These are phyloP conservation scores for Melanogrammus aeglefinus DNA, from an alignment of 2,797 vertebrate species.

Conservation along the genomic window DNA sequence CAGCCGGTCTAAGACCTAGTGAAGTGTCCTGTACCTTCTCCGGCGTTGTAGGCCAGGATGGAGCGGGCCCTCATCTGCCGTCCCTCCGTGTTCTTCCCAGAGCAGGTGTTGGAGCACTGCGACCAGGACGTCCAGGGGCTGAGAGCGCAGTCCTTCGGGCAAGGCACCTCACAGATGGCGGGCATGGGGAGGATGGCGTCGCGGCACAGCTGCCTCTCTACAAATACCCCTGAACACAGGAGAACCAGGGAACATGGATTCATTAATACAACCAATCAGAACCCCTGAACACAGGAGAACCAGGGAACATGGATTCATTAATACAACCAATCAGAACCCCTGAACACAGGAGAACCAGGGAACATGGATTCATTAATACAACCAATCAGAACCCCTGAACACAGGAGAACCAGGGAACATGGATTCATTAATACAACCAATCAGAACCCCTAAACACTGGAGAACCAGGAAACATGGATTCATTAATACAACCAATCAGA, in stretches of 20 bases:
- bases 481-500: too few species aligned
- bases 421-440: too few species aligned
- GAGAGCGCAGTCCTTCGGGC: slow-evolving; percentile 91
- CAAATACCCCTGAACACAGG: slow-evolving; percentile 75
- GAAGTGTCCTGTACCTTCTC: slow-evolving; percentile 77
- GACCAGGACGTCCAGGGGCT: slow-evolving; percentile 91
- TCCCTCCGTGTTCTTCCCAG: slow-evolving; percentile 93
- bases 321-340: too few species aligned
- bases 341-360: too few species aligned
- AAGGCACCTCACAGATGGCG: slow-evolving; percentile 85
- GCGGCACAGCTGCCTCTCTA: slow-evolving; percentile 87
- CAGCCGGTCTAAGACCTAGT: not conserved
- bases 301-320: not conserved
- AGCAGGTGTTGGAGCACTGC: slow-evolving; percentile 95
- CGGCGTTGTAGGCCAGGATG: slow-evolving; percentile 85
- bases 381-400: too few species aligned
- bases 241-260: not conserved
- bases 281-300: slow-evolving; percentile 66
- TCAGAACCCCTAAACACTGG: too few species aligned
- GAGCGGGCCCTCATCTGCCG: slow-evolving; percentile 87
- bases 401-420: too few species aligned
- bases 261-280: too few species aligned
- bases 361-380: too few species aligned
- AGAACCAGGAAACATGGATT: too few species aligned
- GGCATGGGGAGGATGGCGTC: slow-evolving; percentile 95